phyloP scores from a whole-genome alignment of 2,113 vertebrate genomes.

The Gavialis gangeticus region DNA sequence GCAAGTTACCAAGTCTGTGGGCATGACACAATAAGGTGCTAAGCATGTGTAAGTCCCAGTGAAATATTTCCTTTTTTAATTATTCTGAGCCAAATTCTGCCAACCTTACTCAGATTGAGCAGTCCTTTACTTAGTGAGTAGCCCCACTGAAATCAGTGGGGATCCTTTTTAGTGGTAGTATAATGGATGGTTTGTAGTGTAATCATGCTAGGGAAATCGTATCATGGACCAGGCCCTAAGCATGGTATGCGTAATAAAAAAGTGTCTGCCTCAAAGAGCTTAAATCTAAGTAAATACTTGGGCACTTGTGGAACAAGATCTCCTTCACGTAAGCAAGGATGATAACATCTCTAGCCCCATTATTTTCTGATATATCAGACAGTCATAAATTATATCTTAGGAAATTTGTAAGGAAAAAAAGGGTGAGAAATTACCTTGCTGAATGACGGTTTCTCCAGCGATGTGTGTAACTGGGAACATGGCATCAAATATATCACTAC shows the following conservation, averaged over 20 bases:
- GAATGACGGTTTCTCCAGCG: constrained; percentile 96
- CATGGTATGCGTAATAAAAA: neutral
- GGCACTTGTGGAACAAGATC: neutral
- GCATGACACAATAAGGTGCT: constrained; percentile 36
- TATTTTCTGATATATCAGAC: neutral
- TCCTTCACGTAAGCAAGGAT: neutral
- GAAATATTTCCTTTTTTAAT: constrained; percentile 62
- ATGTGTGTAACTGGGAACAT: constrained; percentile 99
- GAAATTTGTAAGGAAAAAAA: neutral
- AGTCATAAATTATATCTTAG: neutral
- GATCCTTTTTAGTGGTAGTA: neutral
- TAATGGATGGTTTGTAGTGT: neutral
- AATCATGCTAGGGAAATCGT: neutral
- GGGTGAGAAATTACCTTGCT: constrained; percentile 85
- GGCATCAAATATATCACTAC: constrained; percentile 97
- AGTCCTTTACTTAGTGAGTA: neutral
- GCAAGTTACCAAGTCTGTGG: constrained; percentile 51
- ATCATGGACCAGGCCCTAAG: neutral
- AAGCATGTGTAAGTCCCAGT: constrained; percentile 49
- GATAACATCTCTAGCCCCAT: neutral
- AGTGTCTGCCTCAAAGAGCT: neutral
- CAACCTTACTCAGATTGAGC: neutral
- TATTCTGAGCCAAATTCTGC: constrained; percentile 17
- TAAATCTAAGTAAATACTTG: neutral
- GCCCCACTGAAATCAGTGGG: neutral